Conservation (phyloP, 2,888 invertebrate genomes). For the Saturnia japonica region DNA sequence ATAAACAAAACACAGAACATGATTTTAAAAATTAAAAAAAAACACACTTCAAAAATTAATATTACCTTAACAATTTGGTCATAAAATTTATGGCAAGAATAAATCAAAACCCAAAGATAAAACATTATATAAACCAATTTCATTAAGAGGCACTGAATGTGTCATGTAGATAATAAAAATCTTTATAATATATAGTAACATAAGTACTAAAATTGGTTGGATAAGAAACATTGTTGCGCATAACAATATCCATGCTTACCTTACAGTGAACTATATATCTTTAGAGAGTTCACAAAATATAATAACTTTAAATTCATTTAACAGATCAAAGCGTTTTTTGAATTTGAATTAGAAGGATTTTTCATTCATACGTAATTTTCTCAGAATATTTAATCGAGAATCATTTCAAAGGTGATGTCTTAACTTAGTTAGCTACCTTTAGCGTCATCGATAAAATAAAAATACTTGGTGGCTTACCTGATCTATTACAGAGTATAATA, state of each 20-base stretch:
- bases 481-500: not conserved
- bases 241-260: not conserved
- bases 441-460: not conserved
- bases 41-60: constrained; percentile 5
- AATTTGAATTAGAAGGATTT: not conserved
- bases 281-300: not conserved
- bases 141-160: not conserved
- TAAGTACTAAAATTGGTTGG: not conserved
- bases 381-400: too few species aligned
- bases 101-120: not conserved
- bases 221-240: not conserved
- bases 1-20: constrained; percentile 13
- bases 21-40: not conserved
- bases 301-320: not conserved
- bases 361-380: not conserved
- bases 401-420: not conserved
- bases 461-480: not conserved
- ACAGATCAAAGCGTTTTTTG: not conserved
- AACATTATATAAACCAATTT: not conserved
- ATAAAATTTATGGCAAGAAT: constrained; percentile 8
- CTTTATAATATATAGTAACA: not conserved
- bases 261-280: not conserved
- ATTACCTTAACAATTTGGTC: constrained; percentile 1
- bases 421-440: not conserved
- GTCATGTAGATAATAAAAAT: not conserved